Evolutionary conservation across 2,888 invertebrate genomes (phyloP).

Genomic region (Cynaeus angustus): DNA sequence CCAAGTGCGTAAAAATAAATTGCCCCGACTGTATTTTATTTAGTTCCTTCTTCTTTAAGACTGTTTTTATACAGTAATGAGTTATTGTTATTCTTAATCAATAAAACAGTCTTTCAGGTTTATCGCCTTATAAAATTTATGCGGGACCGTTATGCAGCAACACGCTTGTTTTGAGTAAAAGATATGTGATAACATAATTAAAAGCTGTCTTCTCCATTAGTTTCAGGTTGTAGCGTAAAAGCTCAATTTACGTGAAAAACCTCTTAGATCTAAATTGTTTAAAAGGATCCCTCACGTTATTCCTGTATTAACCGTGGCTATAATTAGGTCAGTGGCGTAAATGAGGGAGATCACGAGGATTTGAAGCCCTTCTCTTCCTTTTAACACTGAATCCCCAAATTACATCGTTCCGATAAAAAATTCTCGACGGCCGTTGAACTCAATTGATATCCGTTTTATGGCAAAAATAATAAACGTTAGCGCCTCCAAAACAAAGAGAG

Average conservation of each 20-base stretch:
- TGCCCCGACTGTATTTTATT: constrained; percentile 22
- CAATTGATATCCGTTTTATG: constrained; percentile 23
- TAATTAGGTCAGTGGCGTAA: constrained; percentile 35
- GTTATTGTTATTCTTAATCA: constrained; percentile 42
- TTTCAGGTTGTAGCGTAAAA: constrained; percentile 13
- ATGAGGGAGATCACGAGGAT: background rate
- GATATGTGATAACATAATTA: constrained; percentile 30
- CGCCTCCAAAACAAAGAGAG: constrained; percentile 15
- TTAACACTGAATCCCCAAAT: background rate
- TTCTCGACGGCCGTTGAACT: constrained; percentile 19
- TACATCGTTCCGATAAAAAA: constrained; percentile 7
- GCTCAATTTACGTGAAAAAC: constrained; percentile 30
- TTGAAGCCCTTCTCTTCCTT: constrained; percentile 1
- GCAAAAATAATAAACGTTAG: constrained; percentile 23
- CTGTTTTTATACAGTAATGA: constrained; percentile 15
- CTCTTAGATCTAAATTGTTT: constrained; percentile 35
- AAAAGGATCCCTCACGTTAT: constrained; percentile 31
- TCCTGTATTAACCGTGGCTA: constrained; percentile 27
- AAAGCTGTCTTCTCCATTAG: constrained; percentile 22
- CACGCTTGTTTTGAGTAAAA: constrained; percentile 38
- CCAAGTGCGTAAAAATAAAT: constrained; percentile 35
- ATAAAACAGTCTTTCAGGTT: constrained; percentile 34
- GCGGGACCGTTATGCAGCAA: constrained; percentile 28
- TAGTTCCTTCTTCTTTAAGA: constrained; percentile 6
- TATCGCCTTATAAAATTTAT: constrained; percentile 42